phyloP scores from a whole-genome alignment of 2,888 invertebrate species.

The Hyposoter dolosus region DNA sequence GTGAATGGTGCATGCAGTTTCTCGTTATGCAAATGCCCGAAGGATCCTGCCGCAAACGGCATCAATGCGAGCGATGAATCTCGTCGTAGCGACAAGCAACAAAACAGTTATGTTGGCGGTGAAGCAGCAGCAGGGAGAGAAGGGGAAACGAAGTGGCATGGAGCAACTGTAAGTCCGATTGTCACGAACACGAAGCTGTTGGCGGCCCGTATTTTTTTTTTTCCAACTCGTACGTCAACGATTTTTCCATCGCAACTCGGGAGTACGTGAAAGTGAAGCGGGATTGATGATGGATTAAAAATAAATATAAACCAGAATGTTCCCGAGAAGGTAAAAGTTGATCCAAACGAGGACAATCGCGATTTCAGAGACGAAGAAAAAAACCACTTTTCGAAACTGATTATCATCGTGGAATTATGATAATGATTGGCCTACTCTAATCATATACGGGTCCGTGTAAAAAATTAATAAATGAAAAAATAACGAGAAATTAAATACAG shows the following conservation, averaged over 20 bases:
- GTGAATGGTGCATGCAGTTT: constrained; percentile 6
- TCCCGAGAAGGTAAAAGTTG: background rate
- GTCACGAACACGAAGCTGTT: background rate
- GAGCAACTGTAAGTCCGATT: background rate
- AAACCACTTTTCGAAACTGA: background rate
- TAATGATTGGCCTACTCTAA: background rate
- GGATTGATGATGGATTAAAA: background rate
- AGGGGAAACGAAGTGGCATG: background rate
- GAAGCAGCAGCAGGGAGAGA: background rate
- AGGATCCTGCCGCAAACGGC: background rate
- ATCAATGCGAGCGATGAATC: background rate
- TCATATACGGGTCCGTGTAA: background rate
- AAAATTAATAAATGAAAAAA: background rate
- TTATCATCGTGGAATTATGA: background rate
- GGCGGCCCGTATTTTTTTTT: background rate
- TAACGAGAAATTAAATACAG: constrained; percentile 32
- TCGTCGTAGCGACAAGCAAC: background rate
- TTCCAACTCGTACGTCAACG: background rate
- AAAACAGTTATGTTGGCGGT: background rate
- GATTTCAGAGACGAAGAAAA: background rate
- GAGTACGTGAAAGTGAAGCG: background rate
- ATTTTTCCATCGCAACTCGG: background rate
- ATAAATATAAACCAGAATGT: background rate
- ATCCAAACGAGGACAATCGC: constrained; percentile 14
- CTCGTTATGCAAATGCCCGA: constrained; percentile 55